A percentile compares a stretch with the other conserved stretches of the same genome.
Evolutionary conservation across 2,113 vertebrate genomes (phyloP).

Genomic region (Salvelinus sp.): DNA sequence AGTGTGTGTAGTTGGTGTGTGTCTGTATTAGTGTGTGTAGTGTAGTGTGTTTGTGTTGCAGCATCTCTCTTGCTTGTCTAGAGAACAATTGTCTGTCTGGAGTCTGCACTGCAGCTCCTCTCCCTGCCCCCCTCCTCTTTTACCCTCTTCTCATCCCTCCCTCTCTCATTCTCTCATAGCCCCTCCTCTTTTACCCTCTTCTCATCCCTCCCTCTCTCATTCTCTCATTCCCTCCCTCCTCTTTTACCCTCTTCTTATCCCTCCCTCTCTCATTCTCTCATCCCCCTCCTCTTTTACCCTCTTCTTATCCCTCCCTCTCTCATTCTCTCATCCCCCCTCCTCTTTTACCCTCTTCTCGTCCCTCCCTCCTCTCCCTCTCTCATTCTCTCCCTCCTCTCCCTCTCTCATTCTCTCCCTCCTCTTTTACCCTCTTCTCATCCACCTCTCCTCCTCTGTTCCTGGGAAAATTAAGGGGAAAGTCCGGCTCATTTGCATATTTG

Average conservation of each 20-base stretch:
- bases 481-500: too few relatives aligned
- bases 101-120: constrained; percentile 24
- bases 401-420: not conserved
- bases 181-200: too few relatives aligned
- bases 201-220: too few relatives aligned
- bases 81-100: constrained; percentile 66
- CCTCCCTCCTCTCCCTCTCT: not conserved
- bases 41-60: constrained; percentile 1
- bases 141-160: constrained; percentile 60
- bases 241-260: too few relatives aligned
- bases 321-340: not conserved
- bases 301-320: too few relatives aligned
- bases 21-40: not conserved
- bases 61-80: constrained; percentile 66
- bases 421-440: not conserved
- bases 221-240: too few relatives aligned
- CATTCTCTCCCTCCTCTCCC: constrained; percentile 1
- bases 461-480: too few relatives aligned
- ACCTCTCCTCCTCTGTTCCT: not conserved
- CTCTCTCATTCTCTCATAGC: not conserved
- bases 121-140: constrained; percentile 32
- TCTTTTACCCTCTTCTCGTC: not conserved
- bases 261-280: too few relatives aligned
- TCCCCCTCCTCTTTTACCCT: too few relatives aligned
- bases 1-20: constrained; percentile 4